phyloP scores from a whole-genome alignment of 1,140 invertebrate genomes.

The Caenorhabditis remanei region DNA sequence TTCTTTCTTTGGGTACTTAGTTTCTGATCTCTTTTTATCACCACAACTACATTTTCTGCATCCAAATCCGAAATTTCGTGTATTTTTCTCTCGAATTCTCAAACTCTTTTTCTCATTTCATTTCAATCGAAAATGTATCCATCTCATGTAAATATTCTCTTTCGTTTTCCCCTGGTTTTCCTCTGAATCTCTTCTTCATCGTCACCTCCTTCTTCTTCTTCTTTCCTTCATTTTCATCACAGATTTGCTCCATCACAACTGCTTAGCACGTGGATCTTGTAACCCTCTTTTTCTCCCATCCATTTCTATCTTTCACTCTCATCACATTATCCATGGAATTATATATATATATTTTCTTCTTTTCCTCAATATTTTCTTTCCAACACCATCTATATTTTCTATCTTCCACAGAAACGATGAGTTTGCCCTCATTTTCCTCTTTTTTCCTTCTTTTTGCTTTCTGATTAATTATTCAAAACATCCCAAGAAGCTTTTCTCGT shows the following conservation, averaged over 20 bases:
- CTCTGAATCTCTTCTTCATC: not conserved
- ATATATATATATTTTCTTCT: slow-evolving; percentile 35
- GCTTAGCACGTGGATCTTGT: slow-evolving; percentile 31
- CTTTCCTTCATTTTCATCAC: slow-evolving; percentile 13
- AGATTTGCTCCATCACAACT: slow-evolving; percentile 32
- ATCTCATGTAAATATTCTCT: slow-evolving; percentile 35
- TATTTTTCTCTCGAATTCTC: not conserved
- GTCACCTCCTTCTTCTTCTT: not conserved
- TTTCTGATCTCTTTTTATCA: not conserved
- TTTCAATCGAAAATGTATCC: slow-evolving; percentile 33
- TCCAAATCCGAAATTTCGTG: not conserved
- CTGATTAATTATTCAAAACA: slow-evolving; percentile 26
- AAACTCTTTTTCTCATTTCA: not conserved
- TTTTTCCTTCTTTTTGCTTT: not conserved
- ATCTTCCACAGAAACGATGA: slow-evolving; percentile 15
- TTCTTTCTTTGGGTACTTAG: not conserved
- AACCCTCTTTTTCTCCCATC: slow-evolving; percentile 7
- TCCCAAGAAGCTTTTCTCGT: not conserved
- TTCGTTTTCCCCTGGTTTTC: not conserved
- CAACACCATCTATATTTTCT: slow-evolving; percentile 21
- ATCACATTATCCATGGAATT: slow-evolving; percentile 51
- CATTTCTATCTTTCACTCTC: slow-evolving; percentile 25
- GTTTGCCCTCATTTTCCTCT: not conserved
- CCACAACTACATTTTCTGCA: not conserved
- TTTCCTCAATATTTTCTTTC: not conserved